Conservation (phyloP, 2,888 invertebrate genomes). For the Rhagonycha fulva region DNA sequence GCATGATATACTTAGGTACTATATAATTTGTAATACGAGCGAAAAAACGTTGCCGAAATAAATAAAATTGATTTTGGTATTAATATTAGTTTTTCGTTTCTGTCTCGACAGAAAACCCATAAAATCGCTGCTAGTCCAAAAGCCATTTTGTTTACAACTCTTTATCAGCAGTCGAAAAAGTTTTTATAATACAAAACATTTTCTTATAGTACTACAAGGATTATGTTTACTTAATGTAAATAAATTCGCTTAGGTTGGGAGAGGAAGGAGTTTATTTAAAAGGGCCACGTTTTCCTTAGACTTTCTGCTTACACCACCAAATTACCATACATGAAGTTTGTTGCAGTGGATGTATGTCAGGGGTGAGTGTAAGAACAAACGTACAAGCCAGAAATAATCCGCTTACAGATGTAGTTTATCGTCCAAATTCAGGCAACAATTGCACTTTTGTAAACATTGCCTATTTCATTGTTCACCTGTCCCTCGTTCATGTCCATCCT, state of each 20-base stretch:
- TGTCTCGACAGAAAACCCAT: background rate
- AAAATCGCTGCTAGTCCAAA: background rate
- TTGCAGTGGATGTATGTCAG: background rate
- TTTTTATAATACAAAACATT: background rate
- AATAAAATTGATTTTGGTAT: background rate
- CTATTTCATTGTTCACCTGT: constrained; percentile 45
- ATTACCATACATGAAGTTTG: background rate
- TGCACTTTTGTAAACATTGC: constrained; percentile 47
- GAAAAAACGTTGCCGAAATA: background rate
- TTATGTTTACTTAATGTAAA: background rate
- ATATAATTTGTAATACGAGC: background rate
- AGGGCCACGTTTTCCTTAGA: background rate
- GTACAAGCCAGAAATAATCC: constrained; percentile 40
- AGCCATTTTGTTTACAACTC: background rate
- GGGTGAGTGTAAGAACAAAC: background rate
- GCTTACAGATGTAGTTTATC: constrained; percentile 47
- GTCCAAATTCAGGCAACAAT: constrained; percentile 45
- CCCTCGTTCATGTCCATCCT: constrained; percentile 37
- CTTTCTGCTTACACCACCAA: background rate
- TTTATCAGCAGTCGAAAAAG: background rate
- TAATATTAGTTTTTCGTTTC: background rate
- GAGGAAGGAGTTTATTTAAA: background rate
- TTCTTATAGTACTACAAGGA: background rate
- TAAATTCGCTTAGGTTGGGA: background rate
- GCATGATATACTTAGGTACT: no score